Conservation (phyloP, 1,140 invertebrate genomes). For the Babylonia areolata region DNA sequence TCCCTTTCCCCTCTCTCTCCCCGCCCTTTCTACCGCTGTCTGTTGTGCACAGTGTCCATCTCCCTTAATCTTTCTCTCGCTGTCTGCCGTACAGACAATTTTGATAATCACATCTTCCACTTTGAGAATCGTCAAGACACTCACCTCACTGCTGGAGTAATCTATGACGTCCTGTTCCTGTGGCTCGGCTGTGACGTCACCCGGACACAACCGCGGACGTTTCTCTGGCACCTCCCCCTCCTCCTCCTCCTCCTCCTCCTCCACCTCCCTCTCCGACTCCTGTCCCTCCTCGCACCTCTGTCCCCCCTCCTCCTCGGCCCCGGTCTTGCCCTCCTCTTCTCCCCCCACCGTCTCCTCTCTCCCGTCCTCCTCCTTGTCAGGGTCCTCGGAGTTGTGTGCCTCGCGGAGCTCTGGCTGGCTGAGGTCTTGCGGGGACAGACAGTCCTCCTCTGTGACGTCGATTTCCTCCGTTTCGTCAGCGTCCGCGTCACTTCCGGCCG, state of each 20-base stretch:
- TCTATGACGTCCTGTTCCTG: neutral
- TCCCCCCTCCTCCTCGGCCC: neutral
- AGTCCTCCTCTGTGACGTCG: conserved; percentile 52
- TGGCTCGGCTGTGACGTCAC: neutral
- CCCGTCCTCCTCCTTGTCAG: neutral
- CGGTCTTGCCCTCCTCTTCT: neutral
- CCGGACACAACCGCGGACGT: neutral
- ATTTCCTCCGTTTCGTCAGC: conserved; percentile 54
- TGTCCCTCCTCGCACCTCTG: neutral
- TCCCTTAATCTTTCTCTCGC: too few species aligned
- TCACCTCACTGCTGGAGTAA: conserved; percentile 8
- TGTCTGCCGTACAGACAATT: too few species aligned
- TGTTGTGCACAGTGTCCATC: too few species aligned
- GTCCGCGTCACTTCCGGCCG: conserved; percentile 34
- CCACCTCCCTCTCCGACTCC: neutral
- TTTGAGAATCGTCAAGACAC: neutral
- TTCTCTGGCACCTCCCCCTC: neutral
- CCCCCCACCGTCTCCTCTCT: neutral
- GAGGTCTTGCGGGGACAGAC: conserved; percentile 13
- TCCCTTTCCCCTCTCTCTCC: too few species aligned
- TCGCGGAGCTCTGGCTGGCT: conserved; percentile 15
- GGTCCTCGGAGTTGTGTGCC: neutral
- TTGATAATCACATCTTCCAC: neutral
- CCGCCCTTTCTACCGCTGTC: too few species aligned
- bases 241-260: neutral